These are phyloP conservation scores for Globia sparganii DNA, from an alignment of 2,888 invertebrate species.

Conservation along the genomic window DNA sequence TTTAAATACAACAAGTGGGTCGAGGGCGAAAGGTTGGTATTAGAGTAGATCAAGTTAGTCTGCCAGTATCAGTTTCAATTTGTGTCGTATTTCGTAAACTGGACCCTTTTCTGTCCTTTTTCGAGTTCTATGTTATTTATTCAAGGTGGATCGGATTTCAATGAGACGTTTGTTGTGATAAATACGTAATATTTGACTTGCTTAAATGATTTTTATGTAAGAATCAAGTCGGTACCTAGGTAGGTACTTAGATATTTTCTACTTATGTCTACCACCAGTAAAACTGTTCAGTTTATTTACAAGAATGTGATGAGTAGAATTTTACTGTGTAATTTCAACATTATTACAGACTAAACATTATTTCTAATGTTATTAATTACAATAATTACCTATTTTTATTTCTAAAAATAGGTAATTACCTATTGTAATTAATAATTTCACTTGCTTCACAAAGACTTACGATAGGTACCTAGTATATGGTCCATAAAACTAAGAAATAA, in stretches of 20 bases:
- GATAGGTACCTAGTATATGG: slow-evolving; percentile 19
- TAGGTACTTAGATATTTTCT: background rate
- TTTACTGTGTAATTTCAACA: background rate
- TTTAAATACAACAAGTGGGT: slow-evolving; percentile 61
- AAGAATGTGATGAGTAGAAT: background rate
- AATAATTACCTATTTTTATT: too few species aligned
- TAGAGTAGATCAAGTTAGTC: slow-evolving; percentile 71
- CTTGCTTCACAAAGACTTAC: slow-evolving; percentile 23
- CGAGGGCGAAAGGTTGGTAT: slow-evolving; percentile 72
- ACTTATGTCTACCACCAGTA: background rate
- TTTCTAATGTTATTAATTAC: too few species aligned
- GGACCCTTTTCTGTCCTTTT: slow-evolving; percentile 60
- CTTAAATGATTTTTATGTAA: slow-evolving; percentile 7
- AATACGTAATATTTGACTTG: slow-evolving; percentile 26
- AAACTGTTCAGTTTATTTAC: background rate
- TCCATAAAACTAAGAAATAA: slow-evolving; percentile 20
- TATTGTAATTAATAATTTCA: slow-evolving; percentile 11
- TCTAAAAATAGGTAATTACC: slow-evolving; percentile 3
- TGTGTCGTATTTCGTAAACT: slow-evolving; percentile 61
- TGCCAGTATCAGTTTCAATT: slow-evolving; percentile 66
- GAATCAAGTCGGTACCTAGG: background rate
- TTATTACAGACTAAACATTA: slow-evolving; percentile 4
- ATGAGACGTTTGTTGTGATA: slow-evolving; percentile 43
- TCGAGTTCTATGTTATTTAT: slow-evolving; percentile 54
- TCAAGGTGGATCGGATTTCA: slow-evolving; percentile 54